Evolutionary conservation across 2,888 invertebrate species (phyloP), one percentile per base, ranked within the genome.

Genomic region (Aphidoletes aphidimyza): DNA sequence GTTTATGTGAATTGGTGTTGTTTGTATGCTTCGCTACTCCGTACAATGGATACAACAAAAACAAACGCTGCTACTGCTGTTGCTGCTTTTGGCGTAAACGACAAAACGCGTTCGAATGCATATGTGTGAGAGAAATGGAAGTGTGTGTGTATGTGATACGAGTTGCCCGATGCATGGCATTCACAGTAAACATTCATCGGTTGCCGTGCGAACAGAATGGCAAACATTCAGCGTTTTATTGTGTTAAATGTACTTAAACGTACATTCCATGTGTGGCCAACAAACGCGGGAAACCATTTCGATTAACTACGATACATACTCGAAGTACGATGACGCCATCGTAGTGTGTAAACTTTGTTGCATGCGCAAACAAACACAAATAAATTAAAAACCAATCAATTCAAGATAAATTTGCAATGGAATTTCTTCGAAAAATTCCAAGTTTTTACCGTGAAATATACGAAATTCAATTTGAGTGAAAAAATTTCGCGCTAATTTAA

Each of bases 161-260:
- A 30, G 14, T 6, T 30, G 34, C 69, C 69, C 69, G 69, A 69
- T 69, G 34, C 8, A 54, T 14, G 30, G 14, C 69, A 42, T 42
- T 30, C 69, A 69, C 69, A 69, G 69, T 69, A 69, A 69, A 69
- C 69, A 69, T 69, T 69, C 14, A 0, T 14, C 34, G 69, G 69
- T 69, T 69, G 69, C 69, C 69, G 14, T 69, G 69, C 30, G 26
- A 69, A 69, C 69, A 5, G 30, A 69, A 30, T n/a, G 19, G 3
- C 69, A 69, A 69, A 69, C 69, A 69, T 30, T 30, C n/a, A n/a
- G 69, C 69, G n/a, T n/a, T n/a, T n/a, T n/a, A n/a, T 69, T 69
- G 69, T 69, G 69, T 69, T 30, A 69, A 69, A 69, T 69, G 30
- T 69, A 69, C 69, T 69, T 69, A 30, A 69, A 14, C 69, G 69